Base-by-base conservation (phyloP, 2,113 vertebrate genomes). In the Ophthalmolycus amberensis region DNA sequence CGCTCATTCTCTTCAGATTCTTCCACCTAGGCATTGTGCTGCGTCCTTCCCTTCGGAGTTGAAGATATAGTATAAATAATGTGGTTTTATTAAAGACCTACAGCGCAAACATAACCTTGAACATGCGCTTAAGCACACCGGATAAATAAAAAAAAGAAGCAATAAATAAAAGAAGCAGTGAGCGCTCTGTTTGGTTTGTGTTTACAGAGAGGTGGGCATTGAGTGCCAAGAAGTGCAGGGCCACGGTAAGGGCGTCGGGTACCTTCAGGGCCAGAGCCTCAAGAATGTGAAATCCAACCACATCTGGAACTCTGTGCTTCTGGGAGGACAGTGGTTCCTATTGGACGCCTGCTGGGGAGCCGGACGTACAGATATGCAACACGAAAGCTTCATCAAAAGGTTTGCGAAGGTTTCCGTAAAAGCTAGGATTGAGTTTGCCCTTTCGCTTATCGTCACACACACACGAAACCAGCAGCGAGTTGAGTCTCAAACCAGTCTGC, bases 331-430 rank as follows among this genome's bases (percentile, higher is more conserved):
- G 79, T 95, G 93, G 95, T 92, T 92, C 82, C 95, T 96, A 9
- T 85, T 97, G 94, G 96, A 95, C 9, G 92, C 94, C 77, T 96
- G 95, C 69, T 96, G 96, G 96, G 96, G 95, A 0, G 94, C 96
- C 3, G 97, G 96, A 5, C 92, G 84, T 0, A 94, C 96, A 12
- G 94, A 96, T 68, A 83, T 92, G 70, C 90, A 95, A 20, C 88
- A 78, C 5, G 91, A 93, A 78, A 75, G 92, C 82, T 97, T 96
- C 34, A 42, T 95, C 58, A 95, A 95, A 91, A 95, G 95, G 96
- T 97, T 66, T 46, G 15, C 15, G 12, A 60, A 20, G 5, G n/a
- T 4, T 32, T 71, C 37, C 38, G 9, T 4, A 1, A 58, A 29
- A 29, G 29, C 29, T 29, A 29, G 3, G 29, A 29, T 29, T 29